Evolutionary conservation across 2,888 invertebrate species (phyloP).

Genomic region (Crocallis elinguaria): DNA sequence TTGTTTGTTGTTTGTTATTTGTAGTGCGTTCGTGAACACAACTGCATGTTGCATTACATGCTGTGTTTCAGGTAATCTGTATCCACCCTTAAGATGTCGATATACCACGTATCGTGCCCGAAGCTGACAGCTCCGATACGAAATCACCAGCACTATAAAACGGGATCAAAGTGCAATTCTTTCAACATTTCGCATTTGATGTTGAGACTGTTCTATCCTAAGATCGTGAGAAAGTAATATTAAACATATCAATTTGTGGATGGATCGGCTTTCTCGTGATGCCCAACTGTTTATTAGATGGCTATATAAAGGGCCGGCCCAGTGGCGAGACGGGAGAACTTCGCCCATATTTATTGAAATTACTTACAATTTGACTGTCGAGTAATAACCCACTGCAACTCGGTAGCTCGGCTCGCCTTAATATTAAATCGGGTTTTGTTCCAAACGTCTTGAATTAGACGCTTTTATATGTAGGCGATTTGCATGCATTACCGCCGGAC

Average conservation of each 20-base stretch:
- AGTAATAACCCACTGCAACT: constrained; percentile 72
- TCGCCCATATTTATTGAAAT: constrained; percentile 82
- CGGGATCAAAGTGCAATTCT: constrained; percentile 18
- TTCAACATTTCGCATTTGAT: constrained; percentile 18
- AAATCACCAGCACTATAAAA: neutral
- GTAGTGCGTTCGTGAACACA: too few species aligned
- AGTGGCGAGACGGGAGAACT: constrained; percentile 49
- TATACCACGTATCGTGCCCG: too few species aligned
- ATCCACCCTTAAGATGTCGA: too few species aligned
- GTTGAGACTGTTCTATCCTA: constrained; percentile 39
- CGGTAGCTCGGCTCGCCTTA: constrained; percentile 72
- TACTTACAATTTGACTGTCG: constrained; percentile 82
- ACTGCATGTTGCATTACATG: too few species aligned
- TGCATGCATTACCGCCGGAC: constrained; percentile 37
- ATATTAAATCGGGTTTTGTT: constrained; percentile 74
- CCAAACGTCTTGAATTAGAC: constrained; percentile 71
- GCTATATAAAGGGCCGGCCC: constrained; percentile 71
- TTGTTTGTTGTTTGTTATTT: too few species aligned
- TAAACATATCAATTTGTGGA: constrained; percentile 82
- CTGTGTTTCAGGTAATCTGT: too few species aligned
- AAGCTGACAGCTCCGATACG: too few species aligned
- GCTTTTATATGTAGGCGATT: constrained; percentile 59
- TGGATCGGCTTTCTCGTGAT: constrained; percentile 81
- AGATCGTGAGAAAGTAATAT: constrained; percentile 82
- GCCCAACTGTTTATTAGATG: constrained; percentile 79